A percentile compares a stretch with the other conserved stretches of the same genome.
phyloP scores from a whole-genome alignment of 2,797 vertebrate genomes.

The Thamnophis elegans region DNA sequence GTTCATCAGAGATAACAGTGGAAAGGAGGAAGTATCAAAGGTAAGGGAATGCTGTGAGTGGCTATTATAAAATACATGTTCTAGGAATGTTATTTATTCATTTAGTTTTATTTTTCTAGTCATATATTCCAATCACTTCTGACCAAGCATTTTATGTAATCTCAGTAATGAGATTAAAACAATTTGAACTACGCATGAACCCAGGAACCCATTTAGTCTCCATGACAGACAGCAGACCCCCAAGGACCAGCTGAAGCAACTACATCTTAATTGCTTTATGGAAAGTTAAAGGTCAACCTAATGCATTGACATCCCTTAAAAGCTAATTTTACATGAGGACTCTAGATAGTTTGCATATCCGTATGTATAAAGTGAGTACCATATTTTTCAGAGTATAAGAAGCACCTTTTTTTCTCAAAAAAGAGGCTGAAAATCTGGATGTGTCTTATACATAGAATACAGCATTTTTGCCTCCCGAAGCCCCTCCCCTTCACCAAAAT shows the following conservation, averaged over 20 bases:
- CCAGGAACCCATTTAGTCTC: background rate
- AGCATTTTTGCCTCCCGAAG: too few relatives aligned
- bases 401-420: too few relatives aligned
- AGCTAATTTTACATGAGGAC: background rate
- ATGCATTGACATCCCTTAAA: background rate
- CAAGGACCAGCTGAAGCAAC: background rate
- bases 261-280: background rate
- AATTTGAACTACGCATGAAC: background rate
- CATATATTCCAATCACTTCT: background rate
- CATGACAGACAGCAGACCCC: background rate
- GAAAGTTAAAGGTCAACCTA: background rate
- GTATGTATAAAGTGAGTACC: background rate
- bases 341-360: background rate
- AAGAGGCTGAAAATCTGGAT: too few relatives aligned
- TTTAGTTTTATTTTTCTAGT: background rate
- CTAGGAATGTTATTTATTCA: background rate
- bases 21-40: slow-evolving; percentile 82
- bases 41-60: slow-evolving; percentile 48
- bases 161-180: background rate
- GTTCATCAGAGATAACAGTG: slow-evolving; percentile 89
- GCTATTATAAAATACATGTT: slow-evolving; percentile 3
- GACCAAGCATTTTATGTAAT: background rate
- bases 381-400: too few relatives aligned
- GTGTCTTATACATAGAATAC: too few relatives aligned
- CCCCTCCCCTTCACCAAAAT: too few relatives aligned